Conservation (phyloP, 2,113 vertebrate genomes). For the Pyrgilauda ruficollis region DNA sequence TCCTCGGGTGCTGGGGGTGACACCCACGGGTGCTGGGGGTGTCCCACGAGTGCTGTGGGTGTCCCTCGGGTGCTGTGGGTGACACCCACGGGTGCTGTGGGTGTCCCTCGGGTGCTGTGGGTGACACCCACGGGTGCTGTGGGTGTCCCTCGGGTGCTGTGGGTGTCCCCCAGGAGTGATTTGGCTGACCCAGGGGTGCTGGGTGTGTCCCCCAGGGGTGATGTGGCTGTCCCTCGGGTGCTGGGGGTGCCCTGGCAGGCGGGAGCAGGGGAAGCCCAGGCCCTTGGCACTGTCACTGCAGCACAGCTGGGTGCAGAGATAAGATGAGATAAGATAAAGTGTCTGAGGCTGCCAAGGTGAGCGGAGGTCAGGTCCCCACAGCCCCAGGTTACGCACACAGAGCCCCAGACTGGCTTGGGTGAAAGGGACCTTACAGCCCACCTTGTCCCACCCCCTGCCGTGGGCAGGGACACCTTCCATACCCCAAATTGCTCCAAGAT, state of each 20-base stretch:
- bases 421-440: neutral
- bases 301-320: neutral
- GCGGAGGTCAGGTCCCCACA: neutral
- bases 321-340: neutral
- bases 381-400: neutral
- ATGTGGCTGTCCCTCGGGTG: neutral
- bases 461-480: neutral
- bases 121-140: neutral
- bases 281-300: neutral
- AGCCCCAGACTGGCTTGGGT: neutral
- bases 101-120: neutral
- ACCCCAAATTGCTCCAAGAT: accelerated
- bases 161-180: neutral
- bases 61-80: too few relatives aligned
- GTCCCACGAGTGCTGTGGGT: too few relatives aligned
- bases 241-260: neutral
- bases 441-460: neutral
- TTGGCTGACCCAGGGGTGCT: too few relatives aligned
- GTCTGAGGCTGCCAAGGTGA: conserved; percentile 36
- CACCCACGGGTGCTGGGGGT: too few relatives aligned
- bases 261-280: neutral
- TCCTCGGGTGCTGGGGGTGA: too few relatives aligned
- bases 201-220: neutral
- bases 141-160: neutral
- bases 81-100: too few relatives aligned